Percentiles rank a stretch among this genome's conserved stretches.
These are phyloP conservation scores for Muscidifurax raptorellus DNA, from an alignment of 1,140 invertebrate genomes.

Conservation along the genomic window DNA sequence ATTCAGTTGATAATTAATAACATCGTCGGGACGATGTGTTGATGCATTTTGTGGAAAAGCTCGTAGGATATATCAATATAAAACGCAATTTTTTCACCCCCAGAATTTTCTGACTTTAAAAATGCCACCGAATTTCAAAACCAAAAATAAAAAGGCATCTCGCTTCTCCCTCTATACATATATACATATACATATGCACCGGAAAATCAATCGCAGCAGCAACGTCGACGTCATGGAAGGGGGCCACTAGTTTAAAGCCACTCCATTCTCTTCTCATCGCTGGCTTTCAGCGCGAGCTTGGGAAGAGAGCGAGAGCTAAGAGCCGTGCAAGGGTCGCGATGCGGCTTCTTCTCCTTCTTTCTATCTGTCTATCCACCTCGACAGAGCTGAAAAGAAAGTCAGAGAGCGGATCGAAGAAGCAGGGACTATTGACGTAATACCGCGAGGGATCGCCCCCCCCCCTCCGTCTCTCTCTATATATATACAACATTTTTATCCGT, in stretches of 20 bases:
- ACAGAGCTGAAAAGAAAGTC: constrained; percentile 13
- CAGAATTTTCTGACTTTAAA: too few relatives aligned
- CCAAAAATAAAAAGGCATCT: neutral
- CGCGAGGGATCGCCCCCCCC: neutral
- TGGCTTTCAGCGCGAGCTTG: constrained; percentile 8
- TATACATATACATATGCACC: neutral
- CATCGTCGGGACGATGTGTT: too few relatives aligned
- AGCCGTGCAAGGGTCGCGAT: constrained; percentile 26
- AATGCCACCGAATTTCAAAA: too few relatives aligned
- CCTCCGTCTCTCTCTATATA: neutral
- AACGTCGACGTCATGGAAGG: neutral
- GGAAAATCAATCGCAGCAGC: constrained; percentile 2
- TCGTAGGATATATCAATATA: too few relatives aligned
- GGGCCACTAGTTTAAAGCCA: constrained; percentile 49
- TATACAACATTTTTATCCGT: neutral
- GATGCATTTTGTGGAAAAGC: too few relatives aligned
- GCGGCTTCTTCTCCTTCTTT: neutral
- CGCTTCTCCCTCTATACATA: too few relatives aligned
- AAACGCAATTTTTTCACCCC: too few relatives aligned
- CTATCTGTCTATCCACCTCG: neutral
- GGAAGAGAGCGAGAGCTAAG: neutral
- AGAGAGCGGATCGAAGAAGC: constrained; percentile 1
- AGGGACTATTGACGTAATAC: constrained; percentile 36
- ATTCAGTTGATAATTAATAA: too few relatives aligned
- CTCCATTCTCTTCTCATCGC: constrained; percentile 36